Percentiles rank a stretch among this genome's conserved stretches.
phyloP scores from a whole-genome alignment of 1,140 invertebrate species.

The Ceratina japonica region DNA sequence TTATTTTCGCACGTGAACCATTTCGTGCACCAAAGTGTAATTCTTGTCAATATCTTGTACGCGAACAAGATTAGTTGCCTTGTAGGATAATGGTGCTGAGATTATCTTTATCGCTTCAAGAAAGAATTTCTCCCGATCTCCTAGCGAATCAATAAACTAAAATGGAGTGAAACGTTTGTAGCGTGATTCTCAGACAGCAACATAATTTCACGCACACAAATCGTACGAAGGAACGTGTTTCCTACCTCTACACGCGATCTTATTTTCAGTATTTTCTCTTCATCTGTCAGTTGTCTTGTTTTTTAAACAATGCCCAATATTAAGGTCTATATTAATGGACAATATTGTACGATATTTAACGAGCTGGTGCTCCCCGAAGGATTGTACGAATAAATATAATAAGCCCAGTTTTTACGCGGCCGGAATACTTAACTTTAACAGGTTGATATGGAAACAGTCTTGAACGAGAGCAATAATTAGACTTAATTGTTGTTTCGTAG shows the following conservation, averaged over 20 bases:
- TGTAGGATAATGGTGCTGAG: conserved; percentile 64
- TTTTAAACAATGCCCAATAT: conserved; percentile 8
- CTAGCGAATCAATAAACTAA: conserved; percentile 53
- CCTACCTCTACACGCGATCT: neutral
- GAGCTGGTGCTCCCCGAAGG: conserved; percentile 45
- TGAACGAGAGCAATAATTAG: conserved; percentile 2
- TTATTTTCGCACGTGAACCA: conserved; percentile 59
- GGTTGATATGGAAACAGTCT: conserved; percentile 36
- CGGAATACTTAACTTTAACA: conserved; percentile 61
- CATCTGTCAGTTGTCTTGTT: neutral
- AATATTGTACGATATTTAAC: conserved; percentile 26
- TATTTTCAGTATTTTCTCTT: conserved; percentile 18
- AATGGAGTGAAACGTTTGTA: conserved; percentile 13
- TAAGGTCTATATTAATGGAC: conserved; percentile 19
- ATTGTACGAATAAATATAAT: conserved; percentile 33
- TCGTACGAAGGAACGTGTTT: conserved; percentile 50
- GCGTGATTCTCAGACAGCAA: conserved; percentile 32
- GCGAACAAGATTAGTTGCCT: conserved; percentile 58
- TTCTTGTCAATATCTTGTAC: conserved; percentile 68
- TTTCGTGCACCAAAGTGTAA: conserved; percentile 66
- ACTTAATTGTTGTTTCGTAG: neutral
- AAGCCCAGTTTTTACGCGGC: conserved; percentile 50
- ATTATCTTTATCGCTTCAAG: conserved; percentile 53
- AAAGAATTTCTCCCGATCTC: conserved; percentile 49
- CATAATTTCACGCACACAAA: conserved; percentile 32